Percentiles rank a stretch among this genome's conserved stretches.
These are phyloP conservation scores for Plemyria rubiginata DNA, from an alignment of 2,888 invertebrate genomes.

Conservation along the genomic window DNA sequence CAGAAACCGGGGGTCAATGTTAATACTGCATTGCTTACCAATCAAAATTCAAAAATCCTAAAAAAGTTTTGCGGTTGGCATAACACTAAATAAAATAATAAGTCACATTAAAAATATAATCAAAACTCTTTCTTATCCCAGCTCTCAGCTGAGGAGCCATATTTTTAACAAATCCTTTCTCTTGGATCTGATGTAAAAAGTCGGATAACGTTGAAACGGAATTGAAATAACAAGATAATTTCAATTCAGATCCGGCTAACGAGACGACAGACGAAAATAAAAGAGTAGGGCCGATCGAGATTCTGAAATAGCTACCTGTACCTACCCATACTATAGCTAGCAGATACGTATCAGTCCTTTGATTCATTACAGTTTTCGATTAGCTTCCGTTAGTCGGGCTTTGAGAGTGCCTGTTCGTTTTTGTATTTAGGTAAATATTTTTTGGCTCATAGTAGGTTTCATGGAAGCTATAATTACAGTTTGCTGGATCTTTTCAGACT, in stretches of 20 bases:
- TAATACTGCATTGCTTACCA: no score
- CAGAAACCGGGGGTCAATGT: no score
- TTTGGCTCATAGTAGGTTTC: background rate
- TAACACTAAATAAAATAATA: no score
- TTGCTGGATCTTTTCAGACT: background rate
- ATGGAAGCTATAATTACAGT: background rate
- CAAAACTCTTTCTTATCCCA: no score
- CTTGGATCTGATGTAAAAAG: constrained; percentile 31
- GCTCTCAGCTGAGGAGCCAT: background rate
- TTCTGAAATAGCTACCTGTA: constrained; percentile 24
- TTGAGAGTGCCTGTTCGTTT: constrained; percentile 48
- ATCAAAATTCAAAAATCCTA: no score
- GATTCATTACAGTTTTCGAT: constrained; percentile 83
- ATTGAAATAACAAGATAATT: constrained; percentile 70
- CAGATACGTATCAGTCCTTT: constrained; percentile 71
- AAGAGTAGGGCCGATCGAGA: constrained; percentile 41
- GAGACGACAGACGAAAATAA: constrained; percentile 68
- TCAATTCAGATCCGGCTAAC: constrained; percentile 70
- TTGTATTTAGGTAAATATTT: constrained; percentile 44
- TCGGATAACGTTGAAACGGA: constrained; percentile 40
- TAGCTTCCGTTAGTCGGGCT: constrained; percentile 64
- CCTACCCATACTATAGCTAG: constrained; percentile 17
- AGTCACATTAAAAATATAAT: no score
- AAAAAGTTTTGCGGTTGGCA: no score
- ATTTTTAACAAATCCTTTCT: constrained; percentile 4